Evolutionary conservation across 2,797 vertebrate genomes (phyloP).

Genomic region (Propithecus deckenii): DNA sequence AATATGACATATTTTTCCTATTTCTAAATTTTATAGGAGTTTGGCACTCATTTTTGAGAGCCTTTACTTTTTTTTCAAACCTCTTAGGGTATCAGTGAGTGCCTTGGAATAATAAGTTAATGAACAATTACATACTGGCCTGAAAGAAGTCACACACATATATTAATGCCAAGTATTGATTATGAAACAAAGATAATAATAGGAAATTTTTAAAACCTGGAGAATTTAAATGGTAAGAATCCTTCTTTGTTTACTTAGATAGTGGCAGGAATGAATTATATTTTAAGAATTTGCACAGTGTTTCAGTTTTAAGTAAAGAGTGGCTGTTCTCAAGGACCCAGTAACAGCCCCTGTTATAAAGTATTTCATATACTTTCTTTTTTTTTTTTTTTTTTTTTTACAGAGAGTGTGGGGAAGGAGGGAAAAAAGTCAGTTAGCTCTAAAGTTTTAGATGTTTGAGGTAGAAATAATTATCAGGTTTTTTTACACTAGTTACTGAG

Average conservation of each 20-base stretch:
- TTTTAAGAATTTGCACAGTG: constrained; percentile 50
- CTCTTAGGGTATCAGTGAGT: constrained; percentile 48
- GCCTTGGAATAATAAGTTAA: constrained; percentile 58
- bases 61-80: constrained; percentile 55
- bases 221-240: constrained; percentile 60
- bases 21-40: constrained; percentile 52
- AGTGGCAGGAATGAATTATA: constrained; percentile 22
- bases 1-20: not conserved
- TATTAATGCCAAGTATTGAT: constrained; percentile 48
- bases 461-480: not conserved
- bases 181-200: constrained; percentile 47
- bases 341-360: not conserved
- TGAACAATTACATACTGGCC: constrained; percentile 29
- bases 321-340: constrained; percentile 5
- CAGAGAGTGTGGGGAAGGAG: not conserved
- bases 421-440: constrained; percentile 29
- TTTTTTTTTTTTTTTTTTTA: not conserved
- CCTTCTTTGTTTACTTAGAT: constrained; percentile 32
- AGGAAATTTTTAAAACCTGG: constrained; percentile 41
- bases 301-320: not conserved
- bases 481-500: constrained; percentile 6
- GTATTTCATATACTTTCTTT: not conserved
- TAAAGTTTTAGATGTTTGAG: constrained; percentile 39
- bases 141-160: constrained; percentile 31
- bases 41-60: constrained; percentile 45